A percentile compares a stretch with the other conserved stretches of the same genome.
Evolutionary conservation across 2,797 vertebrate species (phyloP).

Genomic region (Tinamus major): DNA sequence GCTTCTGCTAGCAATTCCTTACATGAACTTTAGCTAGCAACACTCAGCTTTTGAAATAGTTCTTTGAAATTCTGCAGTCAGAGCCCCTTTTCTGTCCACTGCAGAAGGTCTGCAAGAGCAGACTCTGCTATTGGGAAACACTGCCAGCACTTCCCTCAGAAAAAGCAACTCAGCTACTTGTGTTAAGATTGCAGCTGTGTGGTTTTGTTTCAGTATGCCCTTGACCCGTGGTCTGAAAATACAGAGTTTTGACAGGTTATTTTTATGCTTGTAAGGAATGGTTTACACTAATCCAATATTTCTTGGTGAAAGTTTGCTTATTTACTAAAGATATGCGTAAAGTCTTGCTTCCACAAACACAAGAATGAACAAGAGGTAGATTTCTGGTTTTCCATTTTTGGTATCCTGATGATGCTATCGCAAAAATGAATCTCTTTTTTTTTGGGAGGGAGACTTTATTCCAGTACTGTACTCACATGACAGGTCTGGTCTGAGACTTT

Average conservation of each 20-base stretch:
- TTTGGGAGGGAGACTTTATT: background rate
- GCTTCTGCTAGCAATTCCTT: background rate
- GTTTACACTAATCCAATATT: background rate
- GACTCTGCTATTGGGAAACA: background rate
- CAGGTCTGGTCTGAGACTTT: background rate
- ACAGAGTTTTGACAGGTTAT: background rate
- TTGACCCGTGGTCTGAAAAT: background rate
- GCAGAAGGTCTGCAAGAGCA: background rate
- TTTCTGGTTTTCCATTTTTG: background rate
- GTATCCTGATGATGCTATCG: rapidly evolving
- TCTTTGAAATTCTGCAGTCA: background rate
- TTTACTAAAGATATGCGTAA: background rate
- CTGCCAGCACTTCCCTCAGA: background rate
- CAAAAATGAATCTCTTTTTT: background rate
- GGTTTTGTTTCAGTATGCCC: background rate
- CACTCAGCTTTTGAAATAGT: background rate
- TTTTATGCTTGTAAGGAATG: background rate
- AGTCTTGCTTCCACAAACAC: background rate
- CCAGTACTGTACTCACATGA: background rate
- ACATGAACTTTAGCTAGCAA: background rate
- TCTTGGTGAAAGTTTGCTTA: background rate
- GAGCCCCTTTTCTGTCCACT: background rate
- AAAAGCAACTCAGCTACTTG: background rate
- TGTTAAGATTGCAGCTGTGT: background rate
- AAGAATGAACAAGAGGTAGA: background rate